These are phyloP conservation scores for Micronycteris hirsuta DNA, from an alignment of 2,113 vertebrate species.

Conservation along the genomic window DNA sequence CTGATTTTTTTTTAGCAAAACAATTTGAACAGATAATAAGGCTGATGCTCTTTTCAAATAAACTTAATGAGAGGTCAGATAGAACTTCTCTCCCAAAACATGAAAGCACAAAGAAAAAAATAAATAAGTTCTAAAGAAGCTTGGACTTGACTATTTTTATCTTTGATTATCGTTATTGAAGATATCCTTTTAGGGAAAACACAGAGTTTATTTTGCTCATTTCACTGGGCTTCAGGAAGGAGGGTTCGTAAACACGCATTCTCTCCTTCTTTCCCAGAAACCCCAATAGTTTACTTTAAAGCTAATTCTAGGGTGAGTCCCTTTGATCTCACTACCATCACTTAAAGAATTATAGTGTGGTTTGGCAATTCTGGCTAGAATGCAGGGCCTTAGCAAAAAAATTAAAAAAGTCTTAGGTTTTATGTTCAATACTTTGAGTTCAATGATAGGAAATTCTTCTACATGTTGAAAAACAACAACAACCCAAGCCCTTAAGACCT, in stretches of 20 bases:
- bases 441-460: constrained; percentile 1
- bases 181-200: constrained; percentile 22
- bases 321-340: constrained; percentile 59
- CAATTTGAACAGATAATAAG: not conserved
- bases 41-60: constrained; percentile 17
- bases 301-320: constrained; percentile 63
- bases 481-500: not conserved
- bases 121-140: constrained; percentile 12
- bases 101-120: not conserved
- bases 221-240: constrained; percentile 31
- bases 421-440: constrained; percentile 46
- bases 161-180: constrained; percentile 50
- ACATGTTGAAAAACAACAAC: not conserved
- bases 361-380: constrained; percentile 10
- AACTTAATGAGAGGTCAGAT: not conserved
- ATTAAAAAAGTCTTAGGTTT: not conserved
- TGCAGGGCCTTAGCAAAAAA: not conserved
- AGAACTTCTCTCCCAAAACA: not conserved
- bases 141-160: constrained; percentile 37
- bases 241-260: constrained; percentile 44
- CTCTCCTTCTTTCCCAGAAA: constrained; percentile 30
- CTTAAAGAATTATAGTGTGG: constrained; percentile 40
- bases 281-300: constrained; percentile 59
- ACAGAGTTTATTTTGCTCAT: constrained; percentile 26
- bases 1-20: not conserved